A percentile compares a stretch with the other conserved stretches of the same genome.
Conservation (phyloP, 1,140 invertebrate genomes). For the Chelonus insularis region DNA sequence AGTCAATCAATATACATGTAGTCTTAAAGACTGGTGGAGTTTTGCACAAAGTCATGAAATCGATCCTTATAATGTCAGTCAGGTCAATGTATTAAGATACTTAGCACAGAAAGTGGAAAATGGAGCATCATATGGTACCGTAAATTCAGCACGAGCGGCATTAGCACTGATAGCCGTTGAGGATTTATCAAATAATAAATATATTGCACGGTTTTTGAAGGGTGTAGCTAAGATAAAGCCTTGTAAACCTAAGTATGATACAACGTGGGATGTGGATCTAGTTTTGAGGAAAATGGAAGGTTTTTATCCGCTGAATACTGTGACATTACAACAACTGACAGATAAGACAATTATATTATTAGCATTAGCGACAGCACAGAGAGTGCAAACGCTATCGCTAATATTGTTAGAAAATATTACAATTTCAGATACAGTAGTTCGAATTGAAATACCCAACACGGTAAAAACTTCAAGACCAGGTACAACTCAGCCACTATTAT, state of each 20-base stretch:
- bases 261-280: conserved; percentile 31
- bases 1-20: too few species aligned
- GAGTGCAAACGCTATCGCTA: conserved; percentile 28
- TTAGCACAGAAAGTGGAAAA: conserved; percentile 31
- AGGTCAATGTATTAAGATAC: conserved; percentile 29
- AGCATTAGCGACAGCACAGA: conserved; percentile 25
- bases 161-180: conserved; percentile 25
- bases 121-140: conserved; percentile 29
- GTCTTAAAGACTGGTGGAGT: too few species aligned
- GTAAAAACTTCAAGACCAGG: too few species aligned
- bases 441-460: not conserved
- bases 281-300: conserved; percentile 26
- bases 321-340: conserved; percentile 19
- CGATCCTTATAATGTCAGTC: conserved; percentile 20
- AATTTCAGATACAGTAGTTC: not conserved
- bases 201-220: conserved; percentile 27
- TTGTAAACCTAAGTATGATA: conserved; percentile 28
- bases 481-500: too few species aligned
- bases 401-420: conserved; percentile 31
- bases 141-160: conserved; percentile 29
- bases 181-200: conserved; percentile 19
- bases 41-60: too few species aligned
- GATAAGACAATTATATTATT: conserved; percentile 25
- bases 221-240: conserved; percentile 30
- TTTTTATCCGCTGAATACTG: conserved; percentile 17